Percentiles rank a stretch among this genome's conserved stretches.
Conservation (phyloP, 1,140 invertebrate species). For the Drosophila serrata region DNA sequence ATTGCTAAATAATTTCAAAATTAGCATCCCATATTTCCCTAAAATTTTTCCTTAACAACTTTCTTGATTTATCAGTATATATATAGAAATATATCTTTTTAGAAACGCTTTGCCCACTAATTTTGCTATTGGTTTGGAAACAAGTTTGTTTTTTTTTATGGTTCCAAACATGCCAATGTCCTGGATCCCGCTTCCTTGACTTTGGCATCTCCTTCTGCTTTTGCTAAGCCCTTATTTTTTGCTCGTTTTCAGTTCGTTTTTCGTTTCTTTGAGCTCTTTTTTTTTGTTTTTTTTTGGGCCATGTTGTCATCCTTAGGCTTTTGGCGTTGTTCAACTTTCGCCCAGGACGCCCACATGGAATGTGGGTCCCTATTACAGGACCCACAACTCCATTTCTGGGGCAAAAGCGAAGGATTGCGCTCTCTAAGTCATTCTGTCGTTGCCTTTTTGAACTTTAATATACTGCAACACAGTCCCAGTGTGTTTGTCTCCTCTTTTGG, state of each 20-base stretch:
- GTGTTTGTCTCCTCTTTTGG: constrained; percentile 18
- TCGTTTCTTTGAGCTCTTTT: constrained; percentile 19
- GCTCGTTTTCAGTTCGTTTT: constrained; percentile 11
- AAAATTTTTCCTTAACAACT: not conserved
- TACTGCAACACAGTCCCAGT: constrained; percentile 51
- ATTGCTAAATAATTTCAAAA: not conserved
- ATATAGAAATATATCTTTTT: not conserved
- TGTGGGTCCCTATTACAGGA: constrained; percentile 30
- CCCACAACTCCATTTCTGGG: constrained; percentile 6
- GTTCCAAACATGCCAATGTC: constrained; percentile 47
- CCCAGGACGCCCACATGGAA: constrained; percentile 57
- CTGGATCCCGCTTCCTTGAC: constrained; percentile 16
- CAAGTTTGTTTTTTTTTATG: constrained; percentile 44
- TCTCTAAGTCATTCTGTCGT: constrained; percentile 59
- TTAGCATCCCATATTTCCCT: not conserved
- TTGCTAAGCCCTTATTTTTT: constrained; percentile 6
- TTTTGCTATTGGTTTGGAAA: not conserved
- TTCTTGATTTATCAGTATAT: not conserved
- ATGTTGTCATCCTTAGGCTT: constrained; percentile 70
- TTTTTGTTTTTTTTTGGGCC: too few species aligned
- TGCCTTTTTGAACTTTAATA: constrained; percentile 71
- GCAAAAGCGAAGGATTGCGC: constrained; percentile 28
- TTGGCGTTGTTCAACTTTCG: constrained; percentile 60
- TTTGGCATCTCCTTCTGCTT: constrained; percentile 15
- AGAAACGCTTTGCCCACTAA: not conserved